phyloP scores from a whole-genome alignment of 2,797 vertebrate genomes.

The Tolypeutes matacus region DNA sequence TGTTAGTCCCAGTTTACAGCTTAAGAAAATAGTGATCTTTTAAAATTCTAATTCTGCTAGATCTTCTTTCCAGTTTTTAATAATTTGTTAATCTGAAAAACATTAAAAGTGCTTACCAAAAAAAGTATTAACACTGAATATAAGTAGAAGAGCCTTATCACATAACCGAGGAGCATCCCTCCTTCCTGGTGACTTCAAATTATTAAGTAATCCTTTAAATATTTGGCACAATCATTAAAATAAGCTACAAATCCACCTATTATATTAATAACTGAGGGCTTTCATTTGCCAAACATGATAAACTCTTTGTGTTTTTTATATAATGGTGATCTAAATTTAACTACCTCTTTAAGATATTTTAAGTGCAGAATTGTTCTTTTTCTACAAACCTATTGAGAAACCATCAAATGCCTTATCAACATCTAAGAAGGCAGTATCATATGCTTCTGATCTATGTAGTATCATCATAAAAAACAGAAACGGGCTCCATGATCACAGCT shows the following conservation, averaged over 20 bases:
- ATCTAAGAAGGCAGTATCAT: not conserved
- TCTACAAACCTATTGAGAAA: not conserved
- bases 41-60: constrained; percentile 31
- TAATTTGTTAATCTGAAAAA: constrained; percentile 1
- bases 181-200: not conserved
- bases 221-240: not conserved
- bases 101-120: constrained; percentile 10
- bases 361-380: not conserved
- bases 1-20: not conserved
- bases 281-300: not conserved
- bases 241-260: not conserved
- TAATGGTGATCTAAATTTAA: not conserved
- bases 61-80: constrained; percentile 34
- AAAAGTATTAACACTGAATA: not conserved
- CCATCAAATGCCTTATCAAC: not conserved
- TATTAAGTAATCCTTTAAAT: not conserved
- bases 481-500: not conserved
- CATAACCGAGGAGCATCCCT: not conserved
- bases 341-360: not conserved
- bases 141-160: not conserved
- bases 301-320: constrained; percentile 18
- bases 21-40: constrained; percentile 15
- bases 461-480: not conserved
- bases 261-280: not conserved
- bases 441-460: not conserved